Evolutionary conservation across 2,888 invertebrate species (phyloP), one percentile per base, ranked within the genome.

Genomic region (Hermodice carunculata): DNA sequence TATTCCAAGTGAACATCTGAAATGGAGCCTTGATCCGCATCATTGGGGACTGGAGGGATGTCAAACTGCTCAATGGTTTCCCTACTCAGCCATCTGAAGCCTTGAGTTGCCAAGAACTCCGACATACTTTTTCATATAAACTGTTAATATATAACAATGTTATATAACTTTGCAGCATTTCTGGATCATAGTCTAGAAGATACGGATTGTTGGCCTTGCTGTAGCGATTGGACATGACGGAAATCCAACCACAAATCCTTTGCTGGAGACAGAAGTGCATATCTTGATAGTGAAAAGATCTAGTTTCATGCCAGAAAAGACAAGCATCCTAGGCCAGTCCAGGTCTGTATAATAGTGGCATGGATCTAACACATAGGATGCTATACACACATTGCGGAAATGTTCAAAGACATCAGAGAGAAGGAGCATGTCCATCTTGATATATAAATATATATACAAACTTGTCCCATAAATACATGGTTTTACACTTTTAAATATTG

Each of bases 351-450:
- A 77, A 59, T 78, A 82, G 26, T 59, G 29, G 1, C 32, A 22
- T n/a, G 77, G 75, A 64, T 78, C 78, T 51, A 83, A 57, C 42
- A 67, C 42, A 61, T 77, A 77, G 34, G 61, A 64, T 31, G 69
- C 29, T 0, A 73, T 29, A 58, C 70, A 71, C 14, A 78, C 63
- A 24, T 71, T 52, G 62, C 77, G 70, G 58, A 81, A 79, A 32
- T 67, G 71, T 61, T 81, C 76, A 74, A 81, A 82, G n/a, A 81
- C 70, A 74, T 83, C 77, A 37, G 76, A 74, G 34, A 80, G 64
- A 28, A 78, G 63, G 17, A 78, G 65, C 3, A 78, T 73, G 70
- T 81, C 79, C 37, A 72, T 73, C 53, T 68, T 44, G 24, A 56
- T 17, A 69, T 76, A 64, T 42, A 71, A 34, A 73, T 81, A 56